Evolutionary conservation across 2,113 vertebrate genomes (phyloP).

Genomic region (Macrotus californicus): DNA sequence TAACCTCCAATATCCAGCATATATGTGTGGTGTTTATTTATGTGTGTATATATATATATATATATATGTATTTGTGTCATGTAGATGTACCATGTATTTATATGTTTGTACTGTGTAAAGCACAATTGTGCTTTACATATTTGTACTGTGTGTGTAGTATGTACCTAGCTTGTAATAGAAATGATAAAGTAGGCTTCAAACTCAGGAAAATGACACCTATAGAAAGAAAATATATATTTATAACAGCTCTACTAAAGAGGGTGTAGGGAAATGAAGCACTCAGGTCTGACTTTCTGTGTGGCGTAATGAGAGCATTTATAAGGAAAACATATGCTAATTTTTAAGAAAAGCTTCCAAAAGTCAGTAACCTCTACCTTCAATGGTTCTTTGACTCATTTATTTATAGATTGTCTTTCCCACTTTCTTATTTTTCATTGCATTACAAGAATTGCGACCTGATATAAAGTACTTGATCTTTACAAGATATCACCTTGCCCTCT

Average conservation of each 20-base stretch:
- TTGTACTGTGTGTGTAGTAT: neutral
- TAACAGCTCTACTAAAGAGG: neutral
- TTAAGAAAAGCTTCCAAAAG: constrained; percentile 15
- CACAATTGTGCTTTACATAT: neutral
- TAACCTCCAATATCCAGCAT: neutral
- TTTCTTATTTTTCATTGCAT: constrained; percentile 8
- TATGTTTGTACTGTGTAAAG: neutral
- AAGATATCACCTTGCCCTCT: constrained; percentile 24
- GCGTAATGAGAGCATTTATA: neutral
- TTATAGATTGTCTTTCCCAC: constrained; percentile 18
- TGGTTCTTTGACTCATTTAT: constrained; percentile 27
- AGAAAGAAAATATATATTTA: neutral
- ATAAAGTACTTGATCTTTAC: constrained; percentile 40
- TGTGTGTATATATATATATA: neutral
- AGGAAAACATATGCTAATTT: neutral
- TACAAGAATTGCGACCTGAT: neutral
- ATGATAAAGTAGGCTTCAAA: neutral
- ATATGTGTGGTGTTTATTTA: neutral
- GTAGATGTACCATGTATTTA: neutral
- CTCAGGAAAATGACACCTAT: neutral
- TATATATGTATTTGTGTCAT: neutral
- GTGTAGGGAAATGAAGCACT: neutral
- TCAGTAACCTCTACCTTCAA: neutral
- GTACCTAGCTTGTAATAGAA: neutral
- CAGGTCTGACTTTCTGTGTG: neutral